A percentile compares a stretch with the other conserved stretches of the same genome.
Conservation (phyloP, 2,888 invertebrate species). For the Hyles lineata region DNA sequence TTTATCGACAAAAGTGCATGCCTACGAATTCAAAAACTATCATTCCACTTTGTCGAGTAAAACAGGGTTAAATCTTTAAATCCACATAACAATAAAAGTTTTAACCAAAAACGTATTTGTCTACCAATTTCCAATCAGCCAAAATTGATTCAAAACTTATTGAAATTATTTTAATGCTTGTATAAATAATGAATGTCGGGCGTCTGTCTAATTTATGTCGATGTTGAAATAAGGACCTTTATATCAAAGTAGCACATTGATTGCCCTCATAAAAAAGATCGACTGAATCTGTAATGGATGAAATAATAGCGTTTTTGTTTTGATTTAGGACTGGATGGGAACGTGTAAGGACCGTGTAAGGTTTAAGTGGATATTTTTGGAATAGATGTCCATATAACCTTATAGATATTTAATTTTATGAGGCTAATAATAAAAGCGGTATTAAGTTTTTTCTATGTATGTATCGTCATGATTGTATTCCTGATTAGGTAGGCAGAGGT, state of each 20-base stretch:
- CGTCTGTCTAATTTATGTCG: constrained; percentile 1
- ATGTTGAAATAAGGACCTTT: constrained; percentile 12
- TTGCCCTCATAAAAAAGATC: not conserved
- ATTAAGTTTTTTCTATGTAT: not conserved
- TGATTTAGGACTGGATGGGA: not conserved
- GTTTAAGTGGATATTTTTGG: not conserved
- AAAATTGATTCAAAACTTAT: not conserved
- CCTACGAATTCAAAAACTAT: too few species aligned
- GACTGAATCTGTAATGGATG: not conserved
- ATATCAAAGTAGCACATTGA: not conserved
- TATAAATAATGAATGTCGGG: not conserved
- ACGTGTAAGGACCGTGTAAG: not conserved
- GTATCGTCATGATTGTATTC: too few species aligned
- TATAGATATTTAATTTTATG: not conserved
- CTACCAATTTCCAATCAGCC: too few species aligned
- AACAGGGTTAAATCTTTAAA: too few species aligned
- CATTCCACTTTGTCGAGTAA: too few species aligned
- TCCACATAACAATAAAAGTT: too few species aligned
- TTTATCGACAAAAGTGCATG: too few species aligned
- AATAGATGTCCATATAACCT: not conserved
- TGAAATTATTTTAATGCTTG: not conserved
- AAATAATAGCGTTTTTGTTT: not conserved
- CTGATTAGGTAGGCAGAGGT: too few species aligned
- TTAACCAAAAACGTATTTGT: too few species aligned
- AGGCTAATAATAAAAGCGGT: not conserved